phyloP scores from a whole-genome alignment of 2,888 invertebrate species.

The Crocallis elinguaria region DNA sequence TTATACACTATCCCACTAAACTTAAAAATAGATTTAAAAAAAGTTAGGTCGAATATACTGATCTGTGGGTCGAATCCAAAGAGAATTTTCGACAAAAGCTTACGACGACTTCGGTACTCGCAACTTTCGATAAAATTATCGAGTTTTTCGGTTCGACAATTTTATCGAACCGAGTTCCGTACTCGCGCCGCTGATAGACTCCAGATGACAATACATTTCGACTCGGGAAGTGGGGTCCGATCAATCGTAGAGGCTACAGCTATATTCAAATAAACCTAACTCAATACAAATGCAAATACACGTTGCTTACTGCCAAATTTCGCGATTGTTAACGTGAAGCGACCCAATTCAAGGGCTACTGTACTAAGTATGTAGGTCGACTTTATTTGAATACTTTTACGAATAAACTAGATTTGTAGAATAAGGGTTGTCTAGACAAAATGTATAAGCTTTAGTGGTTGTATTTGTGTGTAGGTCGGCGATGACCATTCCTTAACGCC shows the following conservation, averaged over 20 bases:
- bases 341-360: constrained; percentile 8
- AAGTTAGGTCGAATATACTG: too few relatives aligned
- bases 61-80: too few relatives aligned
- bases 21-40: too few relatives aligned
- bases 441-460: not conserved
- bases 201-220: constrained; percentile 15
- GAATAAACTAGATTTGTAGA: not conserved
- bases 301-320: not conserved
- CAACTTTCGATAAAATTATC: too few relatives aligned
- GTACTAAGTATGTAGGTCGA: constrained; percentile 10
- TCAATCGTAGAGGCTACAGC: constrained; percentile 29
- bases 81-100: too few relatives aligned
- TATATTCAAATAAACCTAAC: constrained; percentile 19
- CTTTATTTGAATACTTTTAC: constrained; percentile 9
- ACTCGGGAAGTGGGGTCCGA: constrained; percentile 6
- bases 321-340: not conserved
- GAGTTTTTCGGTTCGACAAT: too few relatives aligned
- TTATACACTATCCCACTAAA: too few relatives aligned
- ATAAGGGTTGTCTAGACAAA: not conserved
- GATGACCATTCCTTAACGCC: too few relatives aligned
- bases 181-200: too few relatives aligned
- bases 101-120: too few relatives aligned
- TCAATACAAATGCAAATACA: constrained; percentile 25
- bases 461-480: not conserved
- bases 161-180: too few relatives aligned